Evolutionary conservation across 2,797 vertebrate genomes (phyloP).

Genomic region (Sebastes baramenuke): DNA sequence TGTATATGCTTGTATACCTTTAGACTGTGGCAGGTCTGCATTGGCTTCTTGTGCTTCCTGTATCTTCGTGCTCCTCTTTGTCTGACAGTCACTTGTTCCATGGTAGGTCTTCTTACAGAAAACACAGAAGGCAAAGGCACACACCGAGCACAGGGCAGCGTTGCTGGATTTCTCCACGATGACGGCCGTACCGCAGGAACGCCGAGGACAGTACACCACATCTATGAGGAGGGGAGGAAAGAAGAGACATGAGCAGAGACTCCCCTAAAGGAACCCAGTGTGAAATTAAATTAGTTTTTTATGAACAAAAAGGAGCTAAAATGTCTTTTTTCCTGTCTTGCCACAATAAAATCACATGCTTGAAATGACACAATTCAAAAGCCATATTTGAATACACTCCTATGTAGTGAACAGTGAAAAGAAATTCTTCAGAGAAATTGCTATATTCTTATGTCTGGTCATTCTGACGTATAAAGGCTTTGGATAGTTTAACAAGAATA

Average conservation of each 20-base stretch:
- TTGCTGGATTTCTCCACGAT: conserved; percentile 83
- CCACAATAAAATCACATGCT: not conserved
- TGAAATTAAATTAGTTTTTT: not conserved
- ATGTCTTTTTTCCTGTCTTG: not conserved
- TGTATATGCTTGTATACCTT: conserved; percentile 19
- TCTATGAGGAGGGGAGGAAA: conserved; percentile 49
- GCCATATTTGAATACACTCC: not conserved
- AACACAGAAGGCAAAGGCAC: conserved; percentile 89
- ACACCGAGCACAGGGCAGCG: conserved; percentile 86
- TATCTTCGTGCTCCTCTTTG: not conserved
- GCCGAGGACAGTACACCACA: conserved; percentile 88
- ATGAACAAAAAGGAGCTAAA: not conserved
- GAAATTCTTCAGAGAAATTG: not conserved
- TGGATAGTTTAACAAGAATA: not conserved
- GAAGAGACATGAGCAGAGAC: not conserved
- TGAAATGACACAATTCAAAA: not conserved
- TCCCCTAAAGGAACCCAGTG: not conserved
- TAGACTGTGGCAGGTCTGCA: conserved; percentile 29
- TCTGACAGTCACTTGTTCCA: conserved; percentile 77
- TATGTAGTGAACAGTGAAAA: not conserved
- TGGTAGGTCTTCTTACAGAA: conserved; percentile 88
- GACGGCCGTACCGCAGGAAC: conserved; percentile 81
- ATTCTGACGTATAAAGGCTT: not conserved
- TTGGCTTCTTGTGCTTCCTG: conserved; percentile 30
- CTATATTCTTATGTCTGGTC: not conserved